Base-by-base conservation (phyloP, 2,888 invertebrate species). In the Thera obeliscata region DNA sequence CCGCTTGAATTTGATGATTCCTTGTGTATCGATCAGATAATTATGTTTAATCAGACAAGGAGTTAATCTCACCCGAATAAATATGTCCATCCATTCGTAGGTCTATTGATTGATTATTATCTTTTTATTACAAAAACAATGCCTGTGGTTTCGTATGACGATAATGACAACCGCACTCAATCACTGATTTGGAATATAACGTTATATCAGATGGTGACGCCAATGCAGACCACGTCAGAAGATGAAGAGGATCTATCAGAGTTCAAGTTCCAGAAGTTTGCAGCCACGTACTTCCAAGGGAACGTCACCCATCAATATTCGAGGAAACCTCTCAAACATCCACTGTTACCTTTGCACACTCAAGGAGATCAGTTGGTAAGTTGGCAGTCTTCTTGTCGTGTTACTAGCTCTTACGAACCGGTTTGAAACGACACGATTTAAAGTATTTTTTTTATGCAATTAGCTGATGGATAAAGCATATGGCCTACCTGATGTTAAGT, bases 231-330 rank as follows among this genome's bases (percentile, higher is more conserved):
- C 0, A 95, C 96, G 2, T 97, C 97, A 0, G 98, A 98, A 82
- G 97, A 98, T 79, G 98, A 98, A 79, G 97, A 98, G 83, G 99
- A 99, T 85, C 94, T 99, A 41, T 97, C 98, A 0, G 99, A 99
- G 85, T 99, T 97, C 89, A 99, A 99, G 87, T 99, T 99, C 91
- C 98, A 98, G 87, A 99, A 99, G 91, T 99, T 99, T 88, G 99
- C 99, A 0, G 98, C 99, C 0, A 99, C 99, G 0, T 99, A 99
- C 88, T 99, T 99, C 94, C 99, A 99, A 94, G 98, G 98, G 76
- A 98, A 98, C 87, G 97, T 98, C 64, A 98, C 97, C 38, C 98
- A 98, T 89, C 97, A 98, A 81, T 99, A 99, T 90, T 98, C 98
- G 2, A 95, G 98, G 71, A 98, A 98, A 85, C 98, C 99, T 0